Conservation (phyloP, 2,797 vertebrate species). For the Trichosurus vulpecula region DNA sequence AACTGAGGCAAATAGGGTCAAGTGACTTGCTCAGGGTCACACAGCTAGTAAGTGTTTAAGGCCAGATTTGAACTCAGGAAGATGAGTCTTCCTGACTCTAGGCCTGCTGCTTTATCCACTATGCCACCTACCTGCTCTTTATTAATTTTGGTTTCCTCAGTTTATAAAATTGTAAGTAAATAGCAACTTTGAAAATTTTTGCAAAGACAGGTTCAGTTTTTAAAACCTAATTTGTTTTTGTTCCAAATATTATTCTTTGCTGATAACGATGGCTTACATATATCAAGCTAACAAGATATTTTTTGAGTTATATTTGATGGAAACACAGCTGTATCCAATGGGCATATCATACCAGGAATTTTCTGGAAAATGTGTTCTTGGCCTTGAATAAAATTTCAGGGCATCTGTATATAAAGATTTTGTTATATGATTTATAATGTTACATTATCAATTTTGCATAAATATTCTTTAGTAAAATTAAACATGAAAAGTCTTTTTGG, state of each 20-base stretch:
- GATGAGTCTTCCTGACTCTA: background rate
- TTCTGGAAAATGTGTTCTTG: slow-evolving; percentile 53
- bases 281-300: slow-evolving; percentile 34
- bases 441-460: slow-evolving; percentile 31
- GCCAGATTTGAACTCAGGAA: background rate
- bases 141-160: slow-evolving; percentile 21
- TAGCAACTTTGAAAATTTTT: slow-evolving; percentile 49
- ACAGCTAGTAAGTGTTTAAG: background rate
- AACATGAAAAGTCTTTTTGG: slow-evolving; percentile 33
- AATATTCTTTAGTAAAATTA: slow-evolving; percentile 43
- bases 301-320: slow-evolving; percentile 14
- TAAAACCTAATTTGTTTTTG: slow-evolving; percentile 40
- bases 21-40: background rate
- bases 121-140: background rate
- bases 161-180: slow-evolving; percentile 11
- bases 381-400: slow-evolving; percentile 7
- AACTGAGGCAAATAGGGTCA: background rate
- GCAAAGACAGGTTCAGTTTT: slow-evolving; percentile 31
- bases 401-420: background rate
- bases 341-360: slow-evolving; percentile 22
- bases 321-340: background rate
- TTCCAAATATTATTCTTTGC: slow-evolving; percentile 10
- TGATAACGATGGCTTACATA: slow-evolving; percentile 2
- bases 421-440: background rate
- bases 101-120: background rate